phyloP scores from a whole-genome alignment of 2,113 vertebrate species.

The Cryptoleucopteryx plumbea region DNA sequence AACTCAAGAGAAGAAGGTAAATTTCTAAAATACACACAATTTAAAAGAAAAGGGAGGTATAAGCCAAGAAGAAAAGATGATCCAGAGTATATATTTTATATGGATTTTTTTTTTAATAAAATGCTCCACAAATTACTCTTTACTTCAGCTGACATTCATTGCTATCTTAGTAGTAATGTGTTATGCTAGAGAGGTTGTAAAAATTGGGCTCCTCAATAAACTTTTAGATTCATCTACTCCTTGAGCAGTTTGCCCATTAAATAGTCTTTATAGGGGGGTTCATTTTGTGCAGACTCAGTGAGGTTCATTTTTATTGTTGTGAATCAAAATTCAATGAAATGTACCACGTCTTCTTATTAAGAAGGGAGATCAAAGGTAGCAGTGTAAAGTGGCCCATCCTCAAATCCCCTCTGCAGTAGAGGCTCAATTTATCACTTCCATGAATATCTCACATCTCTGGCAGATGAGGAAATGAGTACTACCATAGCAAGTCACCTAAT shows the following conservation, averaged over 20 bases:
- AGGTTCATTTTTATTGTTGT: background rate
- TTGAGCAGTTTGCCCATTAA: background rate
- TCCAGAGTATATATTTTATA: background rate
- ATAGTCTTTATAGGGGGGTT: background rate
- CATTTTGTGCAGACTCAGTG: background rate
- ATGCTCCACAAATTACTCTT: background rate
- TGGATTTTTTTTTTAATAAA: background rate
- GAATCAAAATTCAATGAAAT: background rate
- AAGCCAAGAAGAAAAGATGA: background rate
- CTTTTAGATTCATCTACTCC: background rate
- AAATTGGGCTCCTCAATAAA: background rate
- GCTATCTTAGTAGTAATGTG: background rate
- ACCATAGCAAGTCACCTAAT: background rate
- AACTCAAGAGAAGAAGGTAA: background rate
- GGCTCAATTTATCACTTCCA: background rate
- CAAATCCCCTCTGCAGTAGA: background rate
- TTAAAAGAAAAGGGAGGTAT: background rate
- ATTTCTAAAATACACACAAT: background rate
- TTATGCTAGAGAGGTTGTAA: background rate
- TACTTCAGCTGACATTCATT: background rate
- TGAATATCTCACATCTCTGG: background rate
- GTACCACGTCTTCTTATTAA: background rate
- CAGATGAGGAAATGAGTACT: background rate
- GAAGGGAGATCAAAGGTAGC: background rate
- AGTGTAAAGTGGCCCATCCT: background rate